These are phyloP conservation scores for Malacoctenus gilli DNA, from an alignment of 2,797 vertebrate genomes.

Conservation along the genomic window DNA sequence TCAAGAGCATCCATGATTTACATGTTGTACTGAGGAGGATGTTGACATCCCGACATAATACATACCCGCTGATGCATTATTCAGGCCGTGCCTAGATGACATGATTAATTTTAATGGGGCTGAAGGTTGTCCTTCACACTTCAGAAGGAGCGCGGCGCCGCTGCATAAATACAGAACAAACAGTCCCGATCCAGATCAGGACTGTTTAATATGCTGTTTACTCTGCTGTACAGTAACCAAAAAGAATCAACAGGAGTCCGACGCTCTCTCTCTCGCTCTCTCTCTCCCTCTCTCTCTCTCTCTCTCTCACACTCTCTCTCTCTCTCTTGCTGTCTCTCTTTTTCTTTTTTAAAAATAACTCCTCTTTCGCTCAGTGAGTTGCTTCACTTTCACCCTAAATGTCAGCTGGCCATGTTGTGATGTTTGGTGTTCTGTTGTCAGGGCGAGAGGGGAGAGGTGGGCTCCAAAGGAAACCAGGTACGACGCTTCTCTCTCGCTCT, in stretches of 20 bases:
- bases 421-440: slow-evolving; percentile 59
- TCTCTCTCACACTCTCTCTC: too few species aligned
- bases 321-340: too few species aligned
- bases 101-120: slow-evolving; percentile 45
- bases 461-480: slow-evolving; percentile 76
- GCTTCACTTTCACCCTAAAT: too few species aligned
- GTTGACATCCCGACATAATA: slow-evolving; percentile 30
- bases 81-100: slow-evolving; percentile 42
- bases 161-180: slow-evolving; percentile 10
- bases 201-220: slow-evolving; percentile 2
- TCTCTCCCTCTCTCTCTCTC: too few species aligned
- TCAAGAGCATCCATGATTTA: slow-evolving; percentile 38
- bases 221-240: slow-evolving; percentile 14
- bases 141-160: slow-evolving; percentile 7
- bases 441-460: slow-evolving; percentile 75
- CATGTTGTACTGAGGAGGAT: slow-evolving; percentile 32
- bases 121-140: slow-evolving; percentile 56
- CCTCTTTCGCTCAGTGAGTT: too few species aligned
- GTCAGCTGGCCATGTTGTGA: slow-evolving; percentile 9
- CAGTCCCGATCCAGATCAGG: not conserved
- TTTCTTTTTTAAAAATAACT: too few species aligned
- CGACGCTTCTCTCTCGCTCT: not conserved
- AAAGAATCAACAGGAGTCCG: too few species aligned
- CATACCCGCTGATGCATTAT: slow-evolving; percentile 54
- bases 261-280: too few species aligned